Evolutionary conservation across 2,113 vertebrate species (phyloP).

Genomic region (Sorex fumeus): DNA sequence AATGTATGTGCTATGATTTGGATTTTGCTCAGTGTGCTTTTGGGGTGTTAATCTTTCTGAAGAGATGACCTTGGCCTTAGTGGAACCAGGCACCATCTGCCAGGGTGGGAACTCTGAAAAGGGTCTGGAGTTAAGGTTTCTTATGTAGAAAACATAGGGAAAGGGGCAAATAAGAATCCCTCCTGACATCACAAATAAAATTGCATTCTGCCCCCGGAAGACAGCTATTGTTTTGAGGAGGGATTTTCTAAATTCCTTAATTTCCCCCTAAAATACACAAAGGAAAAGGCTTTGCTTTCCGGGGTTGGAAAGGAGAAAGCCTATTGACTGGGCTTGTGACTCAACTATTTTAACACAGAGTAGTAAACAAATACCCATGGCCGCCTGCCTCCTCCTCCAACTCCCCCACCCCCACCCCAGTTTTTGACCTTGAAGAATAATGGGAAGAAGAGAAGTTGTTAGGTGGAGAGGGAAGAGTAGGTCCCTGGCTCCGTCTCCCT

Average conservation of each 20-base stretch:
- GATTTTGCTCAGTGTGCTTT: conserved; percentile 33
- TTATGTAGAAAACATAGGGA: conserved; percentile 22
- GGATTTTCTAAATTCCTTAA: conserved; percentile 73
- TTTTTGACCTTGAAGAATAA: not conserved
- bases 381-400: too few relatives aligned
- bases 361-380: not conserved
- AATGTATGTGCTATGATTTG: not conserved
- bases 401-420: too few relatives aligned
- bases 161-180: conserved; percentile 24
- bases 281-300: conserved; percentile 62
- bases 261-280: conserved; percentile 74
- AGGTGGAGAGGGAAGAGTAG: not conserved
- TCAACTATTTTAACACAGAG: not conserved
- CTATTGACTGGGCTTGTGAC: not conserved
- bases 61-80: not conserved
- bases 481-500: not conserved
- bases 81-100: not conserved
- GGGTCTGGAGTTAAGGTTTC: conserved; percentile 19
- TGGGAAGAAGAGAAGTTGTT: not conserved
- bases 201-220: not conserved
- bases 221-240: conserved; percentile 72
- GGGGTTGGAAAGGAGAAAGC: conserved; percentile 10
- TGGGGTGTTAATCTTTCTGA: conserved; percentile 13
- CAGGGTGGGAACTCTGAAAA: conserved; percentile 31
- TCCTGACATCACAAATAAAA: conserved; percentile 25